A percentile compares a stretch with the other conserved stretches of the same genome.
phyloP scores from a whole-genome alignment of 2,888 invertebrate species.

The Corythucha ciliata region DNA sequence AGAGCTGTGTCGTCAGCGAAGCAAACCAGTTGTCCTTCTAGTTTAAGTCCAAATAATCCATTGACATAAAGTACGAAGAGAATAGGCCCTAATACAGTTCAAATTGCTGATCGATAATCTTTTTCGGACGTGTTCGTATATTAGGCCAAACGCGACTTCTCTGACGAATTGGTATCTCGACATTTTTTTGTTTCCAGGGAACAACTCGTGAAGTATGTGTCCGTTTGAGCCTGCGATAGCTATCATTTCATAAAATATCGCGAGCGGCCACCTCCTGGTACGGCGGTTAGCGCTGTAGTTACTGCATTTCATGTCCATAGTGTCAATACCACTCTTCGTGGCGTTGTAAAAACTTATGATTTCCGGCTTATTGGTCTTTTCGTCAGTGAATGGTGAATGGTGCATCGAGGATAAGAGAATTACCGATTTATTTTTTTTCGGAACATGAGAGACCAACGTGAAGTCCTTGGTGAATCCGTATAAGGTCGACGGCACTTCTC shows the following conservation, averaged over 20 bases:
- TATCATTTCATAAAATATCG: slow-evolving; percentile 6
- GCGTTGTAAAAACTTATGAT: no score
- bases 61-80: no score
- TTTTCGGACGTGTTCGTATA: no score
- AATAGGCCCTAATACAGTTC: no score
- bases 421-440: slow-evolving; percentile 24
- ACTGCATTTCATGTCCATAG: background rate
- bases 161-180: no score
- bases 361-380: background rate
- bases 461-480: slow-evolving; percentile 25
- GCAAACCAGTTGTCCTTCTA: no score
- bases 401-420: slow-evolving; percentile 27
- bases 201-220: slow-evolving; percentile 1
- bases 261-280: slow-evolving; percentile 16
- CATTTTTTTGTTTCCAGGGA: no score
- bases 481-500: slow-evolving; percentile 10
- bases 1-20: no score
- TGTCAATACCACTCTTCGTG: background rate
- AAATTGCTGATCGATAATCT: no score
- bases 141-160: no score
- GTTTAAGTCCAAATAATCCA: no score
- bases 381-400: background rate
- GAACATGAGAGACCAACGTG: slow-evolving; percentile 25
- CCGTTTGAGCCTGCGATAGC: slow-evolving; percentile 10
- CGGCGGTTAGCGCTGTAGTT: slow-evolving; percentile 11